Conservation (phyloP, 2,888 invertebrate species). For the Megamerina dolium region DNA sequence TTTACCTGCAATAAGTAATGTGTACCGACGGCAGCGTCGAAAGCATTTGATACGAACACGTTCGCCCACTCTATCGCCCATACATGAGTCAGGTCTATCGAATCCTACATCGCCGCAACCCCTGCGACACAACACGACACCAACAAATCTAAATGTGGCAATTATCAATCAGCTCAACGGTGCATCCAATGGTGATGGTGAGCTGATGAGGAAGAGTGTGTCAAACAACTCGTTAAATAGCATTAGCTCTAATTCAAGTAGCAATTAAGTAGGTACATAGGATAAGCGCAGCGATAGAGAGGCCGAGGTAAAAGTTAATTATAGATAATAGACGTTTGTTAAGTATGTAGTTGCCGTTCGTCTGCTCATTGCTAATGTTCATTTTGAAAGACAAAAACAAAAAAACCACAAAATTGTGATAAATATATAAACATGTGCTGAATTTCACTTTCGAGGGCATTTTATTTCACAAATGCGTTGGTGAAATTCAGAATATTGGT, state of each 20-base stretch:
- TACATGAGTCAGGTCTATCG: constrained; percentile 64
- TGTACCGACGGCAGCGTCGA: constrained; percentile 46
- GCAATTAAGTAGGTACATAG: constrained; percentile 31
- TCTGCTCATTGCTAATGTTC: too few relatives aligned
- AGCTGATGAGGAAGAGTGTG: constrained; percentile 29
- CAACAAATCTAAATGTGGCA: constrained; percentile 34
- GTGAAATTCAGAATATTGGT: too few relatives aligned
- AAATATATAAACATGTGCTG: too few relatives aligned
- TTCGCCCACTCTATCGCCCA: constrained; percentile 60
- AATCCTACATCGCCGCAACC: constrained; percentile 62
- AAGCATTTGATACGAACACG: constrained; percentile 51
- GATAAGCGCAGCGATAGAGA: too few relatives aligned
- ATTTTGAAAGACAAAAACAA: too few relatives aligned
- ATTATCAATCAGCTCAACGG: constrained; percentile 20
- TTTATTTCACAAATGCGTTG: too few relatives aligned
- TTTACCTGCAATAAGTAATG: constrained; percentile 34
- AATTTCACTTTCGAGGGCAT: too few relatives aligned
- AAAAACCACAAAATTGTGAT: too few relatives aligned
- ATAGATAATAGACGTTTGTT: too few relatives aligned
- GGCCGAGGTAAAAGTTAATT: too few relatives aligned
- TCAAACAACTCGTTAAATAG: constrained; percentile 43
- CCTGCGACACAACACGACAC: constrained; percentile 43
- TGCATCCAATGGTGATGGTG: constrained; percentile 19
- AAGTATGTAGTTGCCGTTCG: too few relatives aligned
- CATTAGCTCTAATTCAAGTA: constrained; percentile 40